These are phyloP conservation scores for Mesocentrotus franciscanus DNA, from an alignment of 53 echinoderm and acorn worm species.

Conservation along the genomic window DNA sequence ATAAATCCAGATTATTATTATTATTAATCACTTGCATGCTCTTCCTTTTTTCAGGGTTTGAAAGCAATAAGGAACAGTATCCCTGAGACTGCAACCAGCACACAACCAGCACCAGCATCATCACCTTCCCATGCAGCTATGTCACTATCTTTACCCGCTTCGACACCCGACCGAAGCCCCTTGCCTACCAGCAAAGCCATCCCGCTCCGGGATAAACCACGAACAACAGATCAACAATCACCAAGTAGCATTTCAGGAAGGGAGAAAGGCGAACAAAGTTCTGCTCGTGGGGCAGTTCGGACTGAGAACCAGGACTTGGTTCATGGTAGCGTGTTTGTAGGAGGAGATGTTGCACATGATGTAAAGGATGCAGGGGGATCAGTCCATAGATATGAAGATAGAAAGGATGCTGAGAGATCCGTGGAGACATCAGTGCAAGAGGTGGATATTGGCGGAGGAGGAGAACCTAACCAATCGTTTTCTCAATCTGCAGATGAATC, in stretches of 20 bases:
- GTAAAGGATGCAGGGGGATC: background rate
- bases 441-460: background rate
- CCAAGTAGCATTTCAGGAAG: background rate
- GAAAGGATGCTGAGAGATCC: background rate
- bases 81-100: conserved; percentile 1
- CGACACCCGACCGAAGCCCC: background rate
- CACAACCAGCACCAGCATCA: conserved; percentile 1
- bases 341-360: background rate
- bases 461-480: background rate
- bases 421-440: background rate
- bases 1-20: too few species aligned
- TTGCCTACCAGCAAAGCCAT: conserved; percentile 50
- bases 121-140: conserved; percentile 21
- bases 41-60: conserved; percentile 69
- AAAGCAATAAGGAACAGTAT: conserved; percentile 68
- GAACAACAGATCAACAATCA: background rate
- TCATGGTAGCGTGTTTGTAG: background rate
- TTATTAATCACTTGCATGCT: background rate
- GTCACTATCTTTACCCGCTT: background rate
- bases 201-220: conserved; percentile 59
- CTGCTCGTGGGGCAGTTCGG: background rate
- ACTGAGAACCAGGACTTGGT: background rate
- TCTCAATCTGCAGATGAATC: background rate
- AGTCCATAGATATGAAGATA: background rate
- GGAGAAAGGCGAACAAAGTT: background rate